Evolutionary conservation across 2,113 vertebrate species (phyloP).

Genomic region (Choloepus hoffmanni): DNA sequence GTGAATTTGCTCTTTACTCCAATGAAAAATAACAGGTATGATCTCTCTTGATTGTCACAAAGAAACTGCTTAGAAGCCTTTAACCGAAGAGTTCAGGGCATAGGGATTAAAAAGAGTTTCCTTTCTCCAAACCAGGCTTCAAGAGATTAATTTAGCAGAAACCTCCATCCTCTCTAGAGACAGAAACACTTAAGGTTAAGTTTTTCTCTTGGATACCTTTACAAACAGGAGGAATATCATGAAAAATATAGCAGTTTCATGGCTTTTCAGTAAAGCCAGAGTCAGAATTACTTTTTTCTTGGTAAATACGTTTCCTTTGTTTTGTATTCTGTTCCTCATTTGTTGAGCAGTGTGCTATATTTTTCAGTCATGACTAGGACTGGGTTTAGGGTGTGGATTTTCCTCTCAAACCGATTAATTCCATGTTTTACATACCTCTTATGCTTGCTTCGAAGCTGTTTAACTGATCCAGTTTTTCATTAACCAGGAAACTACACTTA

Average conservation of each 20-base stretch:
- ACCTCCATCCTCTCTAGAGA: background rate
- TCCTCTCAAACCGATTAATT: background rate
- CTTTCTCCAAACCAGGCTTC: background rate
- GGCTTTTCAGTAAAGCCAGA: background rate
- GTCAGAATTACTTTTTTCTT: background rate
- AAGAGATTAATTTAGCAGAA: background rate
- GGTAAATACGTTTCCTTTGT: background rate
- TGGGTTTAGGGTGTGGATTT: background rate
- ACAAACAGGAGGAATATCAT: background rate
- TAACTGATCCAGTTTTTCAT: accelerated
- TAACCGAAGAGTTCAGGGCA: background rate
- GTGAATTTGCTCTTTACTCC: background rate
- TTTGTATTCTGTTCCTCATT: background rate
- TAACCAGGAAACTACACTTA: background rate
- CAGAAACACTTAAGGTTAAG: background rate
- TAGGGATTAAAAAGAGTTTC: no score
- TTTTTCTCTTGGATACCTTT: background rate
- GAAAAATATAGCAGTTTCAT: accelerated
- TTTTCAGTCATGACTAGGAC: background rate
- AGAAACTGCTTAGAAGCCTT: background rate
- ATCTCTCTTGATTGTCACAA: background rate
- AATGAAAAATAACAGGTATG: background rate
- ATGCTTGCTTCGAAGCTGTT: accelerated
- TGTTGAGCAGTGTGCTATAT: background rate
- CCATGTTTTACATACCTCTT: background rate